Conservation (phyloP, 1,140 invertebrate species). For the Bombus pyrosoma region DNA sequence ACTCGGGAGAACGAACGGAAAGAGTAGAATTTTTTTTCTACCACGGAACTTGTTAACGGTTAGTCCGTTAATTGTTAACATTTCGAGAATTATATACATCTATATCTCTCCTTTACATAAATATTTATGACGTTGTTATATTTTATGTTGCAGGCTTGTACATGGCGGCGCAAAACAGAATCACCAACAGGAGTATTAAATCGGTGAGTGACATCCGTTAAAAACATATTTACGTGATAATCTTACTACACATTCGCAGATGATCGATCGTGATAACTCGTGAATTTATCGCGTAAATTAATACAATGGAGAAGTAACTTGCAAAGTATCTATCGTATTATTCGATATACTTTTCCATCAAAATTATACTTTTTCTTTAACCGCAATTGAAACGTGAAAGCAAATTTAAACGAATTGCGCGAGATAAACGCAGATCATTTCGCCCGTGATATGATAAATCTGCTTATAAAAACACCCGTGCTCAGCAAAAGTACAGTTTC, state of each 20-base stretch:
- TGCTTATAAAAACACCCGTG: neutral
- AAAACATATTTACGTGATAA: neutral
- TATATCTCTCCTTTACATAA: neutral
- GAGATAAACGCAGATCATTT: too few relatives aligned
- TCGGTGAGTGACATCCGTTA: neutral
- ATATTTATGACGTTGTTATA: too few relatives aligned
- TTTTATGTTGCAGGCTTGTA: neutral
- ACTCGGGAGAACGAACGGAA: neutral
- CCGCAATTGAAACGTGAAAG: too few relatives aligned
- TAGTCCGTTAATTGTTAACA: neutral
- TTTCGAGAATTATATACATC: neutral
- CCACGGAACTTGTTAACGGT: neutral
- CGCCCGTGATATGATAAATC: neutral
- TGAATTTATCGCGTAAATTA: neutral
- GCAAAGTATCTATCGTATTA: neutral
- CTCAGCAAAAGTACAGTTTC: slow-evolving; percentile 7
- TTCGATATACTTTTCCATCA: neutral
- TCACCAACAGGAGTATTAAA: too few relatives aligned
- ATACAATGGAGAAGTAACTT: neutral
- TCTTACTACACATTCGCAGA: neutral
- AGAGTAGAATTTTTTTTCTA: neutral
- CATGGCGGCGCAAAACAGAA: too few relatives aligned
- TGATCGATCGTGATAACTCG: neutral
- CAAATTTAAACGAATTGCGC: neutral
- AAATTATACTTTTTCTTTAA: neutral